phyloP scores from a whole-genome alignment of 2,888 invertebrate genomes.

The Platycheirus rosarum region DNA sequence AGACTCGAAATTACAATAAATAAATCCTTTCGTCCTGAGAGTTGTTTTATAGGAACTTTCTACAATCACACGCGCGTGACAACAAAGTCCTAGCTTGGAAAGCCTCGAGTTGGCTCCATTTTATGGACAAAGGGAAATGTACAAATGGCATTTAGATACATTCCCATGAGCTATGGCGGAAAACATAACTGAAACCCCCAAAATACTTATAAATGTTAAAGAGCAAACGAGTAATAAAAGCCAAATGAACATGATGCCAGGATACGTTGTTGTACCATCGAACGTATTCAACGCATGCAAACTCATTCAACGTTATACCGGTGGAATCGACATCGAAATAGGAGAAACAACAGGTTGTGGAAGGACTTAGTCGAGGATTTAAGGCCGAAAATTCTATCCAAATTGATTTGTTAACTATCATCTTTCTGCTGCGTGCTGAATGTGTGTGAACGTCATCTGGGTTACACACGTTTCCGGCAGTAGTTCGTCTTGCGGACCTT shows the following conservation, averaged over 20 bases:
- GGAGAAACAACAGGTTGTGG: constrained; percentile 66
- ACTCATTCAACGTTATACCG: constrained; percentile 1
- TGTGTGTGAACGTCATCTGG: constrained; percentile 52
- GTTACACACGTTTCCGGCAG: constrained; percentile 46
- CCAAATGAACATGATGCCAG: constrained; percentile 53
- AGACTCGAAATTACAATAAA: too few relatives aligned
- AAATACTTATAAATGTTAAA: constrained; percentile 70
- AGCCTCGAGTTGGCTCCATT: constrained; percentile 17
- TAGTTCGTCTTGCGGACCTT: constrained; percentile 61
- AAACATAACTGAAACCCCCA: constrained; percentile 52
- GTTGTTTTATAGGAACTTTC: too few relatives aligned
- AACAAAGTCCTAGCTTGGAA: constrained; percentile 18
- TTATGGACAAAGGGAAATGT: constrained; percentile 16
- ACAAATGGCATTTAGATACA: constrained; percentile 46
- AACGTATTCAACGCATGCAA: constrained; percentile 21
- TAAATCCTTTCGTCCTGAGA: too few relatives aligned
- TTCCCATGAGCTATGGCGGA: constrained; percentile 15
- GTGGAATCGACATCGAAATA: not conserved
- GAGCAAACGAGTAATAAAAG: constrained; percentile 56
- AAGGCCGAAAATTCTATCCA: constrained; percentile 63
- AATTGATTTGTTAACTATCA: constrained; percentile 74
- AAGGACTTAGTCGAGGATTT: constrained; percentile 41
- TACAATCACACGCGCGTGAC: constrained; percentile 38
- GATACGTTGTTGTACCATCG: constrained; percentile 1
- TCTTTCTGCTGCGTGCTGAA: constrained; percentile 10